Conservation (phyloP, 2,888 invertebrate species). For the Fragum whitleyi region DNA sequence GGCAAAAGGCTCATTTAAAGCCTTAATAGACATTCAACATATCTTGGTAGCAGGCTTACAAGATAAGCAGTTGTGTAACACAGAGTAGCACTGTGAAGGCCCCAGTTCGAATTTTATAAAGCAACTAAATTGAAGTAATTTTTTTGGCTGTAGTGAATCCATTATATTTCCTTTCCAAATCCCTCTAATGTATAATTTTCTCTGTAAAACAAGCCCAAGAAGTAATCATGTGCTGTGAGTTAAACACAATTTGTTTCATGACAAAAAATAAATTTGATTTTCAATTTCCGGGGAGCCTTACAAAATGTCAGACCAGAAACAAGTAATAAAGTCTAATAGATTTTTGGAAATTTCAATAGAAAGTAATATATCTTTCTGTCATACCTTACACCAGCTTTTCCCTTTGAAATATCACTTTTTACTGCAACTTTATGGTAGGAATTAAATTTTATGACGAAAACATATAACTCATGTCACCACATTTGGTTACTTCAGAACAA, state of each 20-base stretch:
- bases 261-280: constrained; percentile 19
- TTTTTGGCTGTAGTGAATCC: too few relatives aligned
- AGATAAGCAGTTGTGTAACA: too few relatives aligned
- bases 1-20: too few relatives aligned
- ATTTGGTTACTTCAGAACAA: constrained; percentile 19
- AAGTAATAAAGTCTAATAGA: constrained; percentile 19
- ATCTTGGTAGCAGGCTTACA: too few relatives aligned
- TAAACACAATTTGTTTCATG: constrained; percentile 12
- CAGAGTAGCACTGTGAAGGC: too few relatives aligned
- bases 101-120: too few relatives aligned
- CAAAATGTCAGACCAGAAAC: constrained; percentile 16
- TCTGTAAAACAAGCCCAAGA: constrained; percentile 11
- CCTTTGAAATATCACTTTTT: constrained; percentile 23
- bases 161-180: background rate
- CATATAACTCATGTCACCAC: constrained; percentile 20
- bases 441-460: constrained; percentile 19
- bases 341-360: constrained; percentile 22
- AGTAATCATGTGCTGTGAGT: constrained; percentile 11
- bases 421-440: constrained; percentile 16
- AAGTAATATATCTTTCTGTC: constrained; percentile 19
- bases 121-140: too few relatives aligned
- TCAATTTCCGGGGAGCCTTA: constrained; percentile 17
- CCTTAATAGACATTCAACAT: too few relatives aligned
- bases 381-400: constrained; percentile 8
- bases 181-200: constrained; percentile 4